Evolutionary conservation across 2,113 vertebrate genomes (phyloP).

Genomic region (Tautogolabrus adspersus): DNA sequence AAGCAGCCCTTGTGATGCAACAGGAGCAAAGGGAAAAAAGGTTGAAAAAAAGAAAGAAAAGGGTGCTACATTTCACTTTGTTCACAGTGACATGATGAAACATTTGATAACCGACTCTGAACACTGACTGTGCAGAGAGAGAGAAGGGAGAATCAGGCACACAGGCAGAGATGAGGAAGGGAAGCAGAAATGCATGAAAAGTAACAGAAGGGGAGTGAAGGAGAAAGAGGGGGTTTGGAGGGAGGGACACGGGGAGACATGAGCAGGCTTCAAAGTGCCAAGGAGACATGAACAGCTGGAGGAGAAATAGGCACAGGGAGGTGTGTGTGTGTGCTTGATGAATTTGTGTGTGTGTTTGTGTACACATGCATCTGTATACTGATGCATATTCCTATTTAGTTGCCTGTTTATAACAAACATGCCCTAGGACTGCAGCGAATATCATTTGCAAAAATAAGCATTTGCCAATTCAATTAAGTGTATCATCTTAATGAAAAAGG

Average conservation of each 20-base stretch:
- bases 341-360: slow-evolving; percentile 1
- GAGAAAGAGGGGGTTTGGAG: slow-evolving; percentile 53
- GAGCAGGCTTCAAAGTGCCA: slow-evolving; percentile 79
- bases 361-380: slow-evolving; percentile 48
- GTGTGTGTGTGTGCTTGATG: slow-evolving; percentile 24
- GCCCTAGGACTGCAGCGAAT: slow-evolving; percentile 57
- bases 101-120: slow-evolving; percentile 67
- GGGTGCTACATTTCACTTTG: slow-evolving; percentile 68
- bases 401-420: slow-evolving; percentile 66
- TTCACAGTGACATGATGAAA: slow-evolving; percentile 77
- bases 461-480: slow-evolving; percentile 75
- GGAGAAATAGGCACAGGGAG: slow-evolving; percentile 69
- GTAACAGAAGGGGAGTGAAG: slow-evolving; percentile 66
- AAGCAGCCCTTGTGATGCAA: slow-evolving; percentile 70
- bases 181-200: slow-evolving; percentile 62
- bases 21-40: slow-evolving; percentile 49
- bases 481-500: slow-evolving; percentile 58
- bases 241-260: slow-evolving; percentile 68
- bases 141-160: slow-evolving; percentile 38
- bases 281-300: slow-evolving; percentile 80
- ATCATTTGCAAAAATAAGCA: slow-evolving; percentile 72
- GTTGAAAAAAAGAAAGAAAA: slow-evolving; percentile 49
- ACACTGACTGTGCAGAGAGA: slow-evolving; percentile 33
- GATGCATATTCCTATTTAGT: slow-evolving; percentile 64
- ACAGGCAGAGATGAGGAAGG: slow-evolving; percentile 47